phyloP scores from a whole-genome alignment of 2,888 invertebrate species.

The Diaperis boleti region DNA sequence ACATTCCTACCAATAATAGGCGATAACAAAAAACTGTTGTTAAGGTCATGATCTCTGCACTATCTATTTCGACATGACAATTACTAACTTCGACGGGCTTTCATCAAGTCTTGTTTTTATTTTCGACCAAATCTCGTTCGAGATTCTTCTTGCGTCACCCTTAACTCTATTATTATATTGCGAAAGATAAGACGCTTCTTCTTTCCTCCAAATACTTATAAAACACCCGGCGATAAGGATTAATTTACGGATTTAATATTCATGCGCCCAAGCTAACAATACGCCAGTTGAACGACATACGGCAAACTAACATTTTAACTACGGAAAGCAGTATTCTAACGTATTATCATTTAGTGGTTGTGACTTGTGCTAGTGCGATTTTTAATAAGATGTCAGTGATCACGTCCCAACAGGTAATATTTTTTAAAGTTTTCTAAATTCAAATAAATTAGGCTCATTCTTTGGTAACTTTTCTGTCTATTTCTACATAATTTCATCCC shows the following conservation, averaged over 20 bases:
- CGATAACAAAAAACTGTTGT: conserved; percentile 41
- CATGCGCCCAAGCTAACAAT: conserved; percentile 34
- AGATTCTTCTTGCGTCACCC: conserved; percentile 43
- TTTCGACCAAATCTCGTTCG: conserved; percentile 34
- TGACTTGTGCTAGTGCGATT: conserved; percentile 17
- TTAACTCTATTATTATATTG: conserved; percentile 37
- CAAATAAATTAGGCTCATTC: no score
- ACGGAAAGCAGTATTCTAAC: conserved; percentile 29
- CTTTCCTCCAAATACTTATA: conserved; percentile 44
- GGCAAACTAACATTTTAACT: conserved; percentile 29
- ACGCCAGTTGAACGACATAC: conserved; percentile 28
- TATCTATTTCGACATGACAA: conserved; percentile 50
- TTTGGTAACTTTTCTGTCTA: no score
- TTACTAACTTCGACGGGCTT: conserved; percentile 23
- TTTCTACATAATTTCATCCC: no score
- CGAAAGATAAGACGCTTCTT: conserved; percentile 42
- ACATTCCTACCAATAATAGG: conserved; percentile 20
- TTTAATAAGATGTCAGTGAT: conserved; percentile 38
- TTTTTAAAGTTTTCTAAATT: neutral
- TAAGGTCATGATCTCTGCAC: conserved; percentile 53
- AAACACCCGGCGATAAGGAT: conserved; percentile 41
- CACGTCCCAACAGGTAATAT: conserved; percentile 40
- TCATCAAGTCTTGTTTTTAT: conserved; percentile 27
- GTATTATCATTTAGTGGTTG: conserved; percentile 28
- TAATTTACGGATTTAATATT: conserved; percentile 42